Conservation (phyloP, 2,113 vertebrate genomes). For the Irena cyanogastra region DNA sequence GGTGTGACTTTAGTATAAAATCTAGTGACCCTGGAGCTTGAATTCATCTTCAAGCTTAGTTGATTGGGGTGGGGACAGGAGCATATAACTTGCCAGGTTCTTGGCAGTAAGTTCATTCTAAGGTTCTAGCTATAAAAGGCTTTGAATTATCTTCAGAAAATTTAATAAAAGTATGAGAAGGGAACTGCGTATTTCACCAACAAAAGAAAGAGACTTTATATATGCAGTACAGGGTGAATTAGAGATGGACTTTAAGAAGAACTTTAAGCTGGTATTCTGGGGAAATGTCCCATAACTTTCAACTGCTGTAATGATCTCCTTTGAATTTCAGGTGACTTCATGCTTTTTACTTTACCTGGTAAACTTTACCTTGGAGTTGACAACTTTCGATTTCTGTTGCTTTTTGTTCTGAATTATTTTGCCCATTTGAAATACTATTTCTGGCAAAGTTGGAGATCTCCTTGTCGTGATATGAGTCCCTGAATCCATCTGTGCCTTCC, state of each 20-base stretch:
- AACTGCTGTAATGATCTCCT: neutral
- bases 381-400: neutral
- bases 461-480: neutral
- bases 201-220: neutral
- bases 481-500: neutral
- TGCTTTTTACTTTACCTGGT: neutral
- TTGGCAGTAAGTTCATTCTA: neutral
- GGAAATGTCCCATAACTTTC: neutral
- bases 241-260: neutral
- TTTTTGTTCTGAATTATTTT: neutral
- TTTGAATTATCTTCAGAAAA: neutral
- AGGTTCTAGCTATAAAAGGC: neutral
- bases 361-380: neutral
- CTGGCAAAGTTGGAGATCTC: too few species aligned
- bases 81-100: neutral
- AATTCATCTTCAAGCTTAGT: neutral
- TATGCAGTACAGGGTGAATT: neutral
- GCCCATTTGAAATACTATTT: too few species aligned
- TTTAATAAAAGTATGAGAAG: neutral
- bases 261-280: neutral
- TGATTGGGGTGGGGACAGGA: neutral
- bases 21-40: neutral
- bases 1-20: neutral
- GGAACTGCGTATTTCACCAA: neutral
- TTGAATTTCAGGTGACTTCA: neutral